Evolutionary conservation across 2,797 vertebrate genomes (phyloP).

Genomic region (Gallirallus australis): DNA sequence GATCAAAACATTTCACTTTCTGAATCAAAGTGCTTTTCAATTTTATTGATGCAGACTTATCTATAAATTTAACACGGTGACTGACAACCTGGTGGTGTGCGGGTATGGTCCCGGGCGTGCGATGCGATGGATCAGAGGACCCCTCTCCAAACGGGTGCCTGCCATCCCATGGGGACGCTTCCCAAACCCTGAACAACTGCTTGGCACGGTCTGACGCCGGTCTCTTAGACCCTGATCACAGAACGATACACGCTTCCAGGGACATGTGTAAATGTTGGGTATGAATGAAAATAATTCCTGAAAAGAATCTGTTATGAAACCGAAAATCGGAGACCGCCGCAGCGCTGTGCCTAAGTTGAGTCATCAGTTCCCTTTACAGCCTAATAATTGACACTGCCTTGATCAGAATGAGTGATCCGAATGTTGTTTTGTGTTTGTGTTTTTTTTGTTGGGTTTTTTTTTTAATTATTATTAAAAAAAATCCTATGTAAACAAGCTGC

Average conservation of each 20-base stretch:
- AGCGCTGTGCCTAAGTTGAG: slow-evolving; percentile 74
- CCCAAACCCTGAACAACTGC: background rate
- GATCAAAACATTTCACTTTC: slow-evolving; percentile 78
- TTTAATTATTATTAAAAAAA: background rate
- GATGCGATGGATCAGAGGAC: accelerated
- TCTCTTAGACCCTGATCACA: background rate
- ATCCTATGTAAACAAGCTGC: slow-evolving; percentile 75
- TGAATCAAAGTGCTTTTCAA: slow-evolving; percentile 76
- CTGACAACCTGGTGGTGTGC: background rate
- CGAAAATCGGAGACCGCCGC: slow-evolving; percentile 81
- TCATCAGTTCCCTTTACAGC: slow-evolving; percentile 83
- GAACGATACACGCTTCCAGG: slow-evolving; percentile 15
- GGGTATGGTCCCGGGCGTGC: accelerated
- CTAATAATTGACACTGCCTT: slow-evolving; percentile 80
- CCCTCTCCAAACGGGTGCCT: accelerated
- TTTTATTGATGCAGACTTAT: background rate
- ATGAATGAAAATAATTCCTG: slow-evolving; percentile 81
- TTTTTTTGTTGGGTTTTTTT: slow-evolving; percentile 10
- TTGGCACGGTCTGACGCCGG: accelerated
- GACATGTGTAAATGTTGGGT: slow-evolving; percentile 60
- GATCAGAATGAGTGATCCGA: slow-evolving; percentile 80
- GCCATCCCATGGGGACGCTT: background rate
- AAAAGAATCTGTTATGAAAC: slow-evolving; percentile 84
- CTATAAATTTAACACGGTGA: slow-evolving; percentile 19
- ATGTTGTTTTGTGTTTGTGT: slow-evolving; percentile 68